Percentiles rank a stretch among this genome's conserved stretches.
These are phyloP conservation scores for human (Homo sapiens) DNA, from an alignment of 2,113 vertebrate genomes.

Conservation along the genomic window DNA sequence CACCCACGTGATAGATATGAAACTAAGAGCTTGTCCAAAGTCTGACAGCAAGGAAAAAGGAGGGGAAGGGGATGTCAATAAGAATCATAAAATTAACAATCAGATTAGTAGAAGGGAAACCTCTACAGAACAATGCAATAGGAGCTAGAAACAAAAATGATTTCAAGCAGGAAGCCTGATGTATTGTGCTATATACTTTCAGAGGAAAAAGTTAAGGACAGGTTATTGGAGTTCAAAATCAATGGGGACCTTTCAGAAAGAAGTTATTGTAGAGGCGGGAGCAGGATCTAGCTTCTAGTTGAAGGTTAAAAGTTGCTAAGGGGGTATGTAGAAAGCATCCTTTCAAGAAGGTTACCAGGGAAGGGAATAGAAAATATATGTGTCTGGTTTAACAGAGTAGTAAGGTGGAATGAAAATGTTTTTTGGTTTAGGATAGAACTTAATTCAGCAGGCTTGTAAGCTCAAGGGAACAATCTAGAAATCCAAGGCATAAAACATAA, in stretches of 20 bases:
- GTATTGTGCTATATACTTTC: background rate
- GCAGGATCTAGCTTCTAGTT: background rate
- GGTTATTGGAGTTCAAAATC: slow-evolving; percentile 4
- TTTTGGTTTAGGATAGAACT: background rate
- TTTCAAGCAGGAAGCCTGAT: background rate
- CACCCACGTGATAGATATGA: background rate
- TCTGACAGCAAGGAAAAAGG: background rate
- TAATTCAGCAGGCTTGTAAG: slow-evolving; percentile 1
- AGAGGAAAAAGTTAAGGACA: background rate
- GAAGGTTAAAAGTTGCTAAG: slow-evolving; percentile 26
- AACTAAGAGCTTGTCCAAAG: background rate
- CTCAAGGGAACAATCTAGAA: background rate
- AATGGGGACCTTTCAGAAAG: background rate
- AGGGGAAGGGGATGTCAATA: background rate
- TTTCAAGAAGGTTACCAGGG: background rate
- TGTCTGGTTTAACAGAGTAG: background rate
- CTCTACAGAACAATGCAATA: background rate
- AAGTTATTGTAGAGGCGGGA: background rate
- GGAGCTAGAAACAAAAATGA: background rate
- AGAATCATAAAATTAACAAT: background rate
- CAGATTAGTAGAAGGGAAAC: background rate
- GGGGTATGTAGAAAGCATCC: background rate
- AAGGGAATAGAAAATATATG: background rate
- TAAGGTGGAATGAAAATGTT: background rate
- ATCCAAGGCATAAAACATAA: slow-evolving; percentile 29